Percentiles rank a stretch among this genome's conserved stretches.
Evolutionary conservation across 2,113 vertebrate species (phyloP).

Genomic region (Aleadryas rufinucha): DNA sequence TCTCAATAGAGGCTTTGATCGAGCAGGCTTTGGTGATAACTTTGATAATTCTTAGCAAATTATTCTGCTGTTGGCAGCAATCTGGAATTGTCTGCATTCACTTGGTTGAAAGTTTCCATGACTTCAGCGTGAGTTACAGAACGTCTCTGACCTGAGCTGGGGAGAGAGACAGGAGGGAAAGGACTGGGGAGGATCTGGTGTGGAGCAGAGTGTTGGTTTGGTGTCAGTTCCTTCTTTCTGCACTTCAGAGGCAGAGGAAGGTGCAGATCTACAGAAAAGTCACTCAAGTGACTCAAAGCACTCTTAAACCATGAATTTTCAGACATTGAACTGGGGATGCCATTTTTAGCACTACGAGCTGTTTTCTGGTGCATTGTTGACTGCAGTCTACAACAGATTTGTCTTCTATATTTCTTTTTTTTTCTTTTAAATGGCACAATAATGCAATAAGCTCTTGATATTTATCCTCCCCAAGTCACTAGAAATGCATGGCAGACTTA

Average conservation of each 20-base stretch:
- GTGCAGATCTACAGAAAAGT: not conserved
- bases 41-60: not conserved
- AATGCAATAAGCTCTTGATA: not conserved
- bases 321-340: fast-evolving
- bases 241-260: not conserved
- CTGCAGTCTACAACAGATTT: not conserved
- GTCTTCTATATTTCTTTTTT: not conserved
- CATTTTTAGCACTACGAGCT: not conserved
- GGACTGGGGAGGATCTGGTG: not conserved
- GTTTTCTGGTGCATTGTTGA: not conserved
- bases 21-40: not conserved
- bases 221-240: not conserved
- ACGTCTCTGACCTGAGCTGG: not conserved
- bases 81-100: not conserved
- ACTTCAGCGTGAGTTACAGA: fast-evolving
- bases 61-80: not conserved
- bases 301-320: not conserved
- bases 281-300: not conserved
- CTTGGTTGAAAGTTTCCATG: not conserved
- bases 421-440: not conserved
- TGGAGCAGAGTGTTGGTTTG: not conserved
- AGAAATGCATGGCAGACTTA: not conserved
- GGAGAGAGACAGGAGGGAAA: not conserved
- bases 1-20: not conserved
- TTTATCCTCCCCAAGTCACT: not conserved